Conservation (phyloP, 2,113 vertebrate species). For the Dendropsophus ebraccatus region DNA sequence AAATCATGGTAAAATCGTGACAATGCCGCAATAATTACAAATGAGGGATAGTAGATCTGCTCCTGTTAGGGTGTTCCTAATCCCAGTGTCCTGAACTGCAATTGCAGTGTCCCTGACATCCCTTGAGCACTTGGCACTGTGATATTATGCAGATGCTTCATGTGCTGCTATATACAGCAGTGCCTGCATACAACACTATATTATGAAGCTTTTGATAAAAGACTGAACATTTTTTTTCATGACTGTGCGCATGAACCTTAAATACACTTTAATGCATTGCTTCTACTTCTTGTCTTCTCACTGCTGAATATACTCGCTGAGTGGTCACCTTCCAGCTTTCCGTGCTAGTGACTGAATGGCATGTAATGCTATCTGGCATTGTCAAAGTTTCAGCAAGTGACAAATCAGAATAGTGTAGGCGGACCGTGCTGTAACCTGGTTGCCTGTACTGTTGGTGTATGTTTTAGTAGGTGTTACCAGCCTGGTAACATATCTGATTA, state of each 20-base stretch:
- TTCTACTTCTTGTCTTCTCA: not conserved
- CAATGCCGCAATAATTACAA: too few species aligned
- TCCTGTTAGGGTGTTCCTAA: too few species aligned
- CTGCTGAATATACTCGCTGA: not conserved
- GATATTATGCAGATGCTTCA: too few species aligned
- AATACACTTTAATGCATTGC: not conserved
- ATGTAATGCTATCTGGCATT: conserved; percentile 23
- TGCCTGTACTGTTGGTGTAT: conserved; percentile 35
- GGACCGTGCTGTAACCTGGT: not conserved
- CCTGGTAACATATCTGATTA: conserved; percentile 34
- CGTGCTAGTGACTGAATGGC: not conserved
- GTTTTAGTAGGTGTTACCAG: not conserved
- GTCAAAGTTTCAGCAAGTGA: conserved; percentile 41
- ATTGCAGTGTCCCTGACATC: too few species aligned
- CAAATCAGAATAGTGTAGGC: conserved; percentile 1
- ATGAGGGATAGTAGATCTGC: too few species aligned
- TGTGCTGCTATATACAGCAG: too few species aligned
- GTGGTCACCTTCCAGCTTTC: not conserved
- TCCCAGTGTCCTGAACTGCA: too few species aligned
- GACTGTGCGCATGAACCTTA: not conserved
- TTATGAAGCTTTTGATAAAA: not conserved
- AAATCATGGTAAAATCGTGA: too few species aligned
- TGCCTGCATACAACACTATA: not conserved
- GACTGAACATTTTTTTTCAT: too few species aligned
- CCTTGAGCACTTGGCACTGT: too few species aligned